phyloP scores from a whole-genome alignment of 1,140 invertebrate species.

The Anthonomus grandis region DNA sequence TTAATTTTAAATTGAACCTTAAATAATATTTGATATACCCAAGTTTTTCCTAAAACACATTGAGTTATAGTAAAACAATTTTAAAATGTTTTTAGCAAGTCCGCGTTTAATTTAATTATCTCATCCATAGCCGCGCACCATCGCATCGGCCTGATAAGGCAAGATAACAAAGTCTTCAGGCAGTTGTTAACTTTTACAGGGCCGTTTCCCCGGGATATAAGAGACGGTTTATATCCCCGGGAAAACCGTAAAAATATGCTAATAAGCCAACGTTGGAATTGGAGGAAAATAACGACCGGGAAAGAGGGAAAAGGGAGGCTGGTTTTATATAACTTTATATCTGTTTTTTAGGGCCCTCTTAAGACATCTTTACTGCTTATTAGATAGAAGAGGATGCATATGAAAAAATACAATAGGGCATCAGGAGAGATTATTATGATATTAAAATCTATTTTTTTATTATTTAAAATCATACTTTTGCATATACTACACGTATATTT shows the following conservation, averaged over 20 bases:
- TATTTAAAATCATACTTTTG: too few species aligned
- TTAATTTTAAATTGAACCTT: too few species aligned
- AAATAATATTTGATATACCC: too few species aligned
- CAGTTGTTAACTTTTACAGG: constrained; percentile 23
- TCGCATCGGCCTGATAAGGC: constrained; percentile 13
- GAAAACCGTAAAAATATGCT: constrained; percentile 24
- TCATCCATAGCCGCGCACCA: too few species aligned
- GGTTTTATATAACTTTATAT: constrained; percentile 25
- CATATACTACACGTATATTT: too few species aligned
- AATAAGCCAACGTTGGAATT: constrained; percentile 16
- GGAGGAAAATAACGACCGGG: constrained; percentile 16
- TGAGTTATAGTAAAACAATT: too few species aligned
- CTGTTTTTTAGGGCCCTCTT: constrained; percentile 20
- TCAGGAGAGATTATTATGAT: too few species aligned
- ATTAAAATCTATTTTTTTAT: too few species aligned
- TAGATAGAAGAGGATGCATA: too few species aligned
- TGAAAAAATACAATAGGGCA: too few species aligned
- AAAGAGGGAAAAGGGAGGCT: constrained; percentile 4
- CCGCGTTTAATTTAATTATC: constrained; percentile 6
- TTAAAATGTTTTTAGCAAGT: too few species aligned
- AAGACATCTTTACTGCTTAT: constrained; percentile 11
- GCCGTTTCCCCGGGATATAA: constrained; percentile 20
- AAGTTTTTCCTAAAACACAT: too few species aligned
- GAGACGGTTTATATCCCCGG: constrained; percentile 17
- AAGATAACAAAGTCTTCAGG: constrained; percentile 24